Conservation (phyloP, 2,888 invertebrate genomes). For the Microctonus hyperodae region DNA sequence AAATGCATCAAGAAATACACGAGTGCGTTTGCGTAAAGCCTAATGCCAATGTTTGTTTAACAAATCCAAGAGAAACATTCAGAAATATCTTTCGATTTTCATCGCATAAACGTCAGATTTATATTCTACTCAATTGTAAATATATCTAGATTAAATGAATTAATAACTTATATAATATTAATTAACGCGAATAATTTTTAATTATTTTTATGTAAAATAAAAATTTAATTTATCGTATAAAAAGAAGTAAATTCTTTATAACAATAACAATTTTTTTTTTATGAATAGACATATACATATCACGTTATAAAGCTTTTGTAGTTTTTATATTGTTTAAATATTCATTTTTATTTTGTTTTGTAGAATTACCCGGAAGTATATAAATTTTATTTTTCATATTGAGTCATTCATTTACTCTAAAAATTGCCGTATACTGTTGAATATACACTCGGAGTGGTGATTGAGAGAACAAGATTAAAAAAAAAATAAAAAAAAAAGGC, state of each 20-base stretch:
- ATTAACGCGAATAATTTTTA: too few relatives aligned
- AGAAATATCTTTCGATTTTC: conserved; percentile 3
- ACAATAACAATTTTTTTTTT: too few relatives aligned
- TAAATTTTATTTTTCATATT: neutral
- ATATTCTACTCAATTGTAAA: neutral
- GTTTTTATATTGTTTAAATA: too few relatives aligned
- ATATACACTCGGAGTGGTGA: neutral
- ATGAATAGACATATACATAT: too few relatives aligned
- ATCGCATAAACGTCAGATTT: neutral
- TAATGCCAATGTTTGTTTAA: conserved; percentile 9
- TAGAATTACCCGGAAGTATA: neutral
- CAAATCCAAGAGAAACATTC: neutral
- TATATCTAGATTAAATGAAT: neutral
- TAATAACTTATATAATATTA: neutral
- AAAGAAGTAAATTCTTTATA: too few relatives aligned
- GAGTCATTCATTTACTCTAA: neutral
- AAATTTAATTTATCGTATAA: neutral
- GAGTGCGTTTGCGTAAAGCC: neutral
- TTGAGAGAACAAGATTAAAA: neutral
- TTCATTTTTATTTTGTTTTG: too few relatives aligned
- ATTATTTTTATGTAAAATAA: neutral
- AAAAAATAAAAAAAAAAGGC: neutral
- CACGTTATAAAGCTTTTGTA: too few relatives aligned
- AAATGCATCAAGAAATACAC: neutral
- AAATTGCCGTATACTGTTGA: neutral